These are phyloP conservation scores for Synchiropus splendidus DNA, from an alignment of 2,113 vertebrate species.

Conservation along the genomic window DNA sequence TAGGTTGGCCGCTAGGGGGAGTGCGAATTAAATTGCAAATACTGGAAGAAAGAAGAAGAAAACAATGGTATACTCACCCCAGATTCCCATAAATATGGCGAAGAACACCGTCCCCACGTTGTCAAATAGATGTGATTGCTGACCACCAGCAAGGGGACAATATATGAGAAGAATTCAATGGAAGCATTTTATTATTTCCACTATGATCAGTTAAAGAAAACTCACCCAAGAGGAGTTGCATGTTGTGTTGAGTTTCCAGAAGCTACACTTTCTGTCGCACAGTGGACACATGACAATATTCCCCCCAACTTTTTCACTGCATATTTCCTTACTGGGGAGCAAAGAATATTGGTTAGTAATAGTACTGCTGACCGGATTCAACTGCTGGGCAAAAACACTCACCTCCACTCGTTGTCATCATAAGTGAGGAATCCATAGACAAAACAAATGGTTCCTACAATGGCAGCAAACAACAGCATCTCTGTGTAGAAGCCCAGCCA, in stretches of 20 bases:
- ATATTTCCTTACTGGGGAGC: slow-evolving; percentile 81
- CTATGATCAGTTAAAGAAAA: neutral
- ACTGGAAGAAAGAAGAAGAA: too few relatives aligned
- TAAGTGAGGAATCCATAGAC: slow-evolving; percentile 83
- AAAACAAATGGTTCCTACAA: slow-evolving; percentile 88
- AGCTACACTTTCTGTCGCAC: slow-evolving; percentile 84
- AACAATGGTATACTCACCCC: slow-evolving; percentile 87
- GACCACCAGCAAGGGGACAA: slow-evolving; percentile 7
- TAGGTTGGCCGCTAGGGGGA: too few relatives aligned
- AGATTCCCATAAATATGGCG: slow-evolving; percentile 97
- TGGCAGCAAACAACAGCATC: slow-evolving; percentile 86
- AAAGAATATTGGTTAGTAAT: too few relatives aligned
- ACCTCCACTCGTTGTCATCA: slow-evolving; percentile 80
- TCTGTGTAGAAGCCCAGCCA: slow-evolving; percentile 97
- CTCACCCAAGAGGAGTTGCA: slow-evolving; percentile 82
- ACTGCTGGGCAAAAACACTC: slow-evolving; percentile 7
- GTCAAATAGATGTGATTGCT: slow-evolving; percentile 96
- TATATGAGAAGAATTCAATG: too few relatives aligned
- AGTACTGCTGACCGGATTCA: neutral
- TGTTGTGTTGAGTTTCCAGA: slow-evolving; percentile 86
- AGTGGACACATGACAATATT: slow-evolving; percentile 92
- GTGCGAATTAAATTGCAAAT: too few relatives aligned
- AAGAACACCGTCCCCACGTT: slow-evolving; percentile 94
- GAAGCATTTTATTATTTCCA: slow-evolving; percentile 7
- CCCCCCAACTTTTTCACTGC: slow-evolving; percentile 75